A percentile compares a stretch with the other conserved stretches of the same genome.
phyloP scores from a whole-genome alignment of 2,113 vertebrate genomes.

The Aleadryas rufinucha region DNA sequence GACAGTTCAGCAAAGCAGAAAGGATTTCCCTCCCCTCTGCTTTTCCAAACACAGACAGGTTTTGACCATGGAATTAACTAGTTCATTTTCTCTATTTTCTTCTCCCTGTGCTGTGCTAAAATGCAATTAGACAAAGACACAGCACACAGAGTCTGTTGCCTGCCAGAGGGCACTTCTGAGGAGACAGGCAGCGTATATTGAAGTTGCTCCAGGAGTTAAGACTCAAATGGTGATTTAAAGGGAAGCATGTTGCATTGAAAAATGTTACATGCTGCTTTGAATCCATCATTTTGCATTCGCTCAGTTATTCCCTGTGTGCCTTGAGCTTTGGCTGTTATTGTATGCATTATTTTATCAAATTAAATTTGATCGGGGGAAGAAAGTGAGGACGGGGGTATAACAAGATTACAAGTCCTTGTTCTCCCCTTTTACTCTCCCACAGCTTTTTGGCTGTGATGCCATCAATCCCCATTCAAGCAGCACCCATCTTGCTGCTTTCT shows the following conservation, averaged over 20 bases:
- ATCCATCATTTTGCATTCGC: slow-evolving; percentile 53
- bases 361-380: slow-evolving; percentile 36
- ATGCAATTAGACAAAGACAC: slow-evolving; percentile 3
- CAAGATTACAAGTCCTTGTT: neutral
- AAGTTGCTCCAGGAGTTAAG: slow-evolving; percentile 48
- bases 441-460: neutral
- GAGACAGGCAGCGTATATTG: neutral
- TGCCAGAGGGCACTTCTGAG: slow-evolving; percentile 50
- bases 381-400: neutral
- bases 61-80: neutral
- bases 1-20: slow-evolving; percentile 2
- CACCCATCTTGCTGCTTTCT: neutral
- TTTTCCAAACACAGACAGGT: neutral
- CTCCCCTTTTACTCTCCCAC: neutral
- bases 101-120: neutral
- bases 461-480: neutral
- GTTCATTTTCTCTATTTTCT: slow-evolving; percentile 29
- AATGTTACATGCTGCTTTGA: slow-evolving; percentile 38
- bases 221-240: slow-evolving; percentile 59
- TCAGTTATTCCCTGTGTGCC: slow-evolving; percentile 52
- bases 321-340: slow-evolving; percentile 50
- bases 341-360: slow-evolving; percentile 51
- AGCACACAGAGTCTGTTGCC: neutral
- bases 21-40: neutral
- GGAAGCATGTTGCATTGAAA: slow-evolving; percentile 28